These are phyloP conservation scores for Tauraco erythrolophus DNA, from an alignment of 2,113 vertebrate species.

Conservation along the genomic window DNA sequence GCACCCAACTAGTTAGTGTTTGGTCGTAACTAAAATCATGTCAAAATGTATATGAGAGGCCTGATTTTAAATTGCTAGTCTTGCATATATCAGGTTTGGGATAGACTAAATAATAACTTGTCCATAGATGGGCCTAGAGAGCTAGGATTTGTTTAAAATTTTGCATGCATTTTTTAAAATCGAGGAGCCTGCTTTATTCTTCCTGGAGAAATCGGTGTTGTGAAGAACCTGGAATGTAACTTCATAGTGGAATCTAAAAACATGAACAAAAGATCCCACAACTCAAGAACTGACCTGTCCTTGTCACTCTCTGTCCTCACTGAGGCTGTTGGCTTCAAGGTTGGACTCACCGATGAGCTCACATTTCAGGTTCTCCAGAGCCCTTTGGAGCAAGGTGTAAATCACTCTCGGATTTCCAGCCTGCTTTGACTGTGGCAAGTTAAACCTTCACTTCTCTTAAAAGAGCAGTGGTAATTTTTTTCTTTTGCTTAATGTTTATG, in stretches of 20 bases:
- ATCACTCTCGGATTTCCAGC: background rate
- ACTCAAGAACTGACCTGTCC: background rate
- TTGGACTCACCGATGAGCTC: background rate
- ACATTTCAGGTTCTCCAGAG: conserved; percentile 40
- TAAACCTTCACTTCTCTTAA: background rate
- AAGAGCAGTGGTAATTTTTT: background rate
- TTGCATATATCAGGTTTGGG: background rate
- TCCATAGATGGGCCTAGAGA: background rate
- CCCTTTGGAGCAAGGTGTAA: background rate
- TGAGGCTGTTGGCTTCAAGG: background rate
- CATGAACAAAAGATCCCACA: background rate
- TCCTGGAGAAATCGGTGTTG: background rate
- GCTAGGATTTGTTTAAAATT: background rate
- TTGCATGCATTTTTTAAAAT: background rate
- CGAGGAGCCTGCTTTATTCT: background rate
- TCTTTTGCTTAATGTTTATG: background rate
- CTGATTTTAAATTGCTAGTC: background rate
- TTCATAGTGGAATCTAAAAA: background rate
- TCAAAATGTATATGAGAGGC: background rate
- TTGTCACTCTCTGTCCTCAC: background rate
- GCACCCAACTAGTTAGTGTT: background rate
- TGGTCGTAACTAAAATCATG: background rate
- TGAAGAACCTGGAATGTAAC: background rate
- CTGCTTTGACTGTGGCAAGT: background rate
- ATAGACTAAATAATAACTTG: background rate